Percentiles rank a stretch among this genome's conserved stretches.
Conservation (phyloP, 2,888 invertebrate genomes). For the Hyalella azteca region DNA sequence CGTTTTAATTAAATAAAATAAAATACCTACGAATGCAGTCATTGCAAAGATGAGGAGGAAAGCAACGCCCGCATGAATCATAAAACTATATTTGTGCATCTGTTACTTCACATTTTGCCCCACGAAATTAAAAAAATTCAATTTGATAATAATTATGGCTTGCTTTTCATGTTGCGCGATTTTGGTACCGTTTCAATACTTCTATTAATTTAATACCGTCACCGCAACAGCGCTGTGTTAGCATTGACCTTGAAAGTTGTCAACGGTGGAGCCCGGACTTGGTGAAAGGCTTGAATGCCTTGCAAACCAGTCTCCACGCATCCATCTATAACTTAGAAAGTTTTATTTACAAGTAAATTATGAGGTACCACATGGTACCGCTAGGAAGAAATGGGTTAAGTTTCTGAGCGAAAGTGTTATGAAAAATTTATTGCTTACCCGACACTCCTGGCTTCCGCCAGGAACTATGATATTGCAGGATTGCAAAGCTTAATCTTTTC, state of each 20-base stretch:
- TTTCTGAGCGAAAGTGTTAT: no score
- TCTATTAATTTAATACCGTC: background rate
- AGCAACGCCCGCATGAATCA: no score
- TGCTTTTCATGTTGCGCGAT: background rate
- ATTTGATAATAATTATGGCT: background rate
- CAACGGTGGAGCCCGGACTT: background rate
- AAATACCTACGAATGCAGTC: no score
- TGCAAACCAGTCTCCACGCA: background rate
- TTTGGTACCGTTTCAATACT: background rate
- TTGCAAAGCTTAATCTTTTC: no score
- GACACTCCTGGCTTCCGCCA: no score
- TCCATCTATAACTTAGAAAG: background rate
- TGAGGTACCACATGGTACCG: background rate
- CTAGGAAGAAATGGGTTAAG: slow-evolving; percentile 1
- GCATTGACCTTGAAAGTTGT: background rate
- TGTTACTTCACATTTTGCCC: background rate
- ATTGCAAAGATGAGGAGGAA: no score
- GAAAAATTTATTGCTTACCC: no score
- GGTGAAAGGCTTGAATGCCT: background rate
- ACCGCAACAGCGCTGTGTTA: background rate
- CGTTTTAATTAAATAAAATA: no score
- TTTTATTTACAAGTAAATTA: background rate
- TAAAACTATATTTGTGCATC: background rate
- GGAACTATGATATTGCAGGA: no score
- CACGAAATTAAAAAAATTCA: background rate